Evolutionary conservation across 2,113 vertebrate species (phyloP).

Genomic region (Desmodus rotundus): DNA sequence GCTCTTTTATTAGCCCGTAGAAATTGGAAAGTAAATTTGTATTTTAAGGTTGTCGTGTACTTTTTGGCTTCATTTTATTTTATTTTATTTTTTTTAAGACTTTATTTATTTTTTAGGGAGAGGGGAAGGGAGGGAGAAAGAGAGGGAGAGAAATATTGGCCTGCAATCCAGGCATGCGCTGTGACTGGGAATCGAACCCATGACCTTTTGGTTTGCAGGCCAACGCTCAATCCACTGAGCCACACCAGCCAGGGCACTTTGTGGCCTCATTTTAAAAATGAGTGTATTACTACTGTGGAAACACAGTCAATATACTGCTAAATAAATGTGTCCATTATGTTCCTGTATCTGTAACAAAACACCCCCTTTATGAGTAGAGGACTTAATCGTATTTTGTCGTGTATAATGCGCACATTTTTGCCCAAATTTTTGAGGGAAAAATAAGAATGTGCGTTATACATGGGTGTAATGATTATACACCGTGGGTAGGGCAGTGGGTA

Average conservation of each 20-base stretch:
- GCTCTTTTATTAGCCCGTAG: background rate
- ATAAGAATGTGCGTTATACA: too few species aligned
- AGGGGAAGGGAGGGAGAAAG: too few species aligned
- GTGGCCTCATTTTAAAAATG: background rate
- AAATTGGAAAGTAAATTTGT: background rate
- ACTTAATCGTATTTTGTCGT: background rate
- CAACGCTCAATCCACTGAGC: too few species aligned
- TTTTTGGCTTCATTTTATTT: conserved; percentile 7
- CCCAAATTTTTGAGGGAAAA: too few species aligned
- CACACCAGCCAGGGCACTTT: background rate
- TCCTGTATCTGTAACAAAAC: background rate
- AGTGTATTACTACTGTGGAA: background rate
- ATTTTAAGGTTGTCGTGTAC: background rate
- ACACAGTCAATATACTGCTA: background rate
- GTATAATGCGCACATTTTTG: too few species aligned
- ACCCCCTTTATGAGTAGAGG: background rate
- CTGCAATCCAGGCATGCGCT: too few species aligned
- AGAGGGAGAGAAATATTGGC: too few species aligned
- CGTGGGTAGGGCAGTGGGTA: too few species aligned
- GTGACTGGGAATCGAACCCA: too few species aligned
- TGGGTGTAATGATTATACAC: too few species aligned
- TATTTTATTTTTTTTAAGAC: background rate
- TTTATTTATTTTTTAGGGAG: too few species aligned
- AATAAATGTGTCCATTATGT: background rate
- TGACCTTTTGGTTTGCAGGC: too few species aligned